Evolutionary conservation across 2,797 vertebrate species (phyloP).

Genomic region (Myotis pilosus): DNA sequence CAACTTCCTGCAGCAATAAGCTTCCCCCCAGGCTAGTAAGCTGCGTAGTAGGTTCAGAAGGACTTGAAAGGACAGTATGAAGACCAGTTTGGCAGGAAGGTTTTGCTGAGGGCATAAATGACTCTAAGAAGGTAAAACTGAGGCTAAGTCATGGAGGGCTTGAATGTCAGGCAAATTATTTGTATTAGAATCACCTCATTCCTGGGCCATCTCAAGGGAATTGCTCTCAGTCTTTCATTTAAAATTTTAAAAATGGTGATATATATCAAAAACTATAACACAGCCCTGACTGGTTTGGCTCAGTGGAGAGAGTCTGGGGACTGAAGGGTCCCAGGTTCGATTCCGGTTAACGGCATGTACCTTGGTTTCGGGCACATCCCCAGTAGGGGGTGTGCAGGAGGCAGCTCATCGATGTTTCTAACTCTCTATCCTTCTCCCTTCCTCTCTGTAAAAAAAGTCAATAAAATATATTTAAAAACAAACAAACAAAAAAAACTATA

Average conservation of each 20-base stretch:
- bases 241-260: slow-evolving; percentile 37
- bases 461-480: too few species aligned
- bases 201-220: neutral
- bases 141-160: neutral
- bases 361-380: too few species aligned
- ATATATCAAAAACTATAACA: neutral
- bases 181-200: slow-evolving; percentile 3
- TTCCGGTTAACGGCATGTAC: too few species aligned
- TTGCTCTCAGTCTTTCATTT: slow-evolving; percentile 29
- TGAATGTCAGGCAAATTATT: neutral
- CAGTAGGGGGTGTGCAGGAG: too few species aligned
- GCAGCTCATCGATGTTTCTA: too few species aligned
- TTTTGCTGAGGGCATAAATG: neutral
- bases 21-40: neutral
- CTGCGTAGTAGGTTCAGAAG: neutral
- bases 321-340: too few species aligned
- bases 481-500: too few species aligned
- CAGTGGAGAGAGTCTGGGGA: too few species aligned
- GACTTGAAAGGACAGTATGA: neutral
- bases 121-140: slow-evolving; percentile 7
- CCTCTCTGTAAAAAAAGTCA: too few species aligned
- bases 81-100: neutral
- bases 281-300: too few species aligned
- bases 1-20: neutral
- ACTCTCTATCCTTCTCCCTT: too few species aligned